Evolutionary conservation across 2,113 vertebrate genomes (phyloP).

Genomic region (Nesogale talazaci): DNA sequence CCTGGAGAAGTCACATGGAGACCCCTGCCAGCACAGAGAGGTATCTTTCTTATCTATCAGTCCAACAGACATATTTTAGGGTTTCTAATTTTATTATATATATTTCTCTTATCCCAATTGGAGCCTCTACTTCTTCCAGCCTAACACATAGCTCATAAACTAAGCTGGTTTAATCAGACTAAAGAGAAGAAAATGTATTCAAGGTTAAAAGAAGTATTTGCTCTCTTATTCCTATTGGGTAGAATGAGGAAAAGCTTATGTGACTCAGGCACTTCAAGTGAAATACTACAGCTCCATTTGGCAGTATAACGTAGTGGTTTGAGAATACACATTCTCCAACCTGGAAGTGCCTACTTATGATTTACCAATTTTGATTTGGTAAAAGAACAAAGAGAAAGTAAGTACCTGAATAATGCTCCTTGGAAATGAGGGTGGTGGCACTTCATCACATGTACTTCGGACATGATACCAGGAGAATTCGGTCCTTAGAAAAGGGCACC

Average conservation of each 20-base stretch:
- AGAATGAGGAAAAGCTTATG: neutral
- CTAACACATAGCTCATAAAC: neutral
- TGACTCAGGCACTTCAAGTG: neutral
- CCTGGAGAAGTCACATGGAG: too few species aligned
- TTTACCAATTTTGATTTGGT: neutral
- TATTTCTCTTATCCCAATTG: neutral
- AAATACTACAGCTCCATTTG: neutral
- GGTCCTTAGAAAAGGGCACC: too few species aligned
- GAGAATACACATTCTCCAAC: neutral
- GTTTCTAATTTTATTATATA: neutral
- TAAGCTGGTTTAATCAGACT: neutral
- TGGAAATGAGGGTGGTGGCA: too few species aligned
- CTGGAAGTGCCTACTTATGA: neutral
- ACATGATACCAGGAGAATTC: too few species aligned
- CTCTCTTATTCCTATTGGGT: neutral
- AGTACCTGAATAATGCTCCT: too few species aligned
- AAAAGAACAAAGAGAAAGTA: too few species aligned
- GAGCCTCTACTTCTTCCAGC: too few species aligned
- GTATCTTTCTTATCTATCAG: too few species aligned
- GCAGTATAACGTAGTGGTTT: neutral
- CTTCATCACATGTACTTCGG: too few species aligned
- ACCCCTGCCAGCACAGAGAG: too few species aligned
- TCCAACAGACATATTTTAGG: neutral
- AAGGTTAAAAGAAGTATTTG: neutral
- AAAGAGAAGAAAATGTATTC: neutral